phyloP scores from a whole-genome alignment of 2,888 invertebrate species.

The Teleogryllus oceanicus region DNA sequence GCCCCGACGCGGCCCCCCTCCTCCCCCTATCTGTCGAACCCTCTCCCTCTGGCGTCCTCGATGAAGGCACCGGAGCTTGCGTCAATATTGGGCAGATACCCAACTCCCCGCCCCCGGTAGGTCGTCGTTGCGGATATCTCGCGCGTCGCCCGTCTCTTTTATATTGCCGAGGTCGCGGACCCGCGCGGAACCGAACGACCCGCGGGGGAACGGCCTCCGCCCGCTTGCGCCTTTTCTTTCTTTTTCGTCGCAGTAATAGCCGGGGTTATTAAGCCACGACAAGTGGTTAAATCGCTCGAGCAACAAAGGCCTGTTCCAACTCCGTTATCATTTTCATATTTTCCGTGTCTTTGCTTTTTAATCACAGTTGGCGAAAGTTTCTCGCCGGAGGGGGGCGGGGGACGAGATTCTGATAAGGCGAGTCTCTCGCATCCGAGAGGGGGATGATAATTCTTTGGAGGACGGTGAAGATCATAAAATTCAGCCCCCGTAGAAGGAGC shows the following conservation, averaged over 20 bases:
- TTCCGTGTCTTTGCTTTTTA: slow-evolving; percentile 18
- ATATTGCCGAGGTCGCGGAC: background rate
- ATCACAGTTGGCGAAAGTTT: slow-evolving; percentile 18
- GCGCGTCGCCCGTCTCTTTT: background rate
- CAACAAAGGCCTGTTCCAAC: background rate
- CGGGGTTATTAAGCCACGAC: background rate
- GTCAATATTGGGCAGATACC: slow-evolving; percentile 18
- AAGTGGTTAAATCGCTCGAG: background rate
- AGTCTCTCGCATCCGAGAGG: background rate
- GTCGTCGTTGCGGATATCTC: background rate
- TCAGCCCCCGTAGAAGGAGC: background rate
- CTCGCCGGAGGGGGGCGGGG: background rate
- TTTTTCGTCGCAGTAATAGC: background rate
- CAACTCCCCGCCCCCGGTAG: background rate
- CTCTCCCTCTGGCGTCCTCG: background rate
- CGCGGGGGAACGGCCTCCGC: background rate
- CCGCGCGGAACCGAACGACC: no score
- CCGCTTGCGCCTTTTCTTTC: background rate
- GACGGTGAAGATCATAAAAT: background rate
- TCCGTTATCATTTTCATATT: slow-evolving; percentile 18
- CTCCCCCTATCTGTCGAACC: no score
- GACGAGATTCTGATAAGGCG: background rate
- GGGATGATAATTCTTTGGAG: background rate
- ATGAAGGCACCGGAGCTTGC: background rate
- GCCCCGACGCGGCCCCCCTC: no score